Percentiles rank a stretch among this genome's conserved stretches.
These are phyloP conservation scores for Callipepla squamata DNA, from an alignment of 2,113 vertebrate genomes.

Conservation along the genomic window DNA sequence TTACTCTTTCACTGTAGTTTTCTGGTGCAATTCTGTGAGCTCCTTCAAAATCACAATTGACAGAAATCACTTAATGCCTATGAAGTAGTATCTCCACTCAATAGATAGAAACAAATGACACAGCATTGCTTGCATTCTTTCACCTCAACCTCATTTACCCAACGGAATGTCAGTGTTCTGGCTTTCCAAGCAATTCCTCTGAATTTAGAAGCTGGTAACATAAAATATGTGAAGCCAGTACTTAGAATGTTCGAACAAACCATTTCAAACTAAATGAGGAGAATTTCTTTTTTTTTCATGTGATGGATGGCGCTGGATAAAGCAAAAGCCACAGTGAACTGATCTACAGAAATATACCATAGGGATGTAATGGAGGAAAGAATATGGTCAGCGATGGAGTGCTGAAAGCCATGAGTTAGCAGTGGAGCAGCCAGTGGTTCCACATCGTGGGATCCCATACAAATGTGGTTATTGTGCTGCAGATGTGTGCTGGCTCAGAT, in stretches of 20 bases:
- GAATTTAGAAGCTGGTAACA: not conserved
- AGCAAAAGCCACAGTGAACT: not conserved
- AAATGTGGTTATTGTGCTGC: not conserved
- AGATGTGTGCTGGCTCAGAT: not conserved
- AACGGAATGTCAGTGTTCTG: not conserved
- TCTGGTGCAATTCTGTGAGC: not conserved
- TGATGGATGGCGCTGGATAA: not conserved
- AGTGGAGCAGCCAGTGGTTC: not conserved
- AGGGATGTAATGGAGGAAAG: not conserved
- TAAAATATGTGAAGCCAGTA: not conserved
- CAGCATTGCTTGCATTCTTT: not conserved
- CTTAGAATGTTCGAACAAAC: not conserved
- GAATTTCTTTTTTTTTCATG: not conserved
- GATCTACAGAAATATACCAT: not conserved
- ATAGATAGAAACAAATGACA: not conserved
- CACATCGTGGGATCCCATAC: not conserved
- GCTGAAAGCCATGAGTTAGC: not conserved
- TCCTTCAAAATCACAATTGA: not conserved
- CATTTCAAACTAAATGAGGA: not conserved
- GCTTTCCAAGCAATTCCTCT: not conserved
- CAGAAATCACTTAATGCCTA: not conserved
- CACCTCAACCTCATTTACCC: not conserved
- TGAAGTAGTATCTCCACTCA: not conserved
- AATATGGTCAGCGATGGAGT: not conserved
- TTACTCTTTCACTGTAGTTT: not conserved